Conservation (phyloP, 2,797 vertebrate genomes). For the Brachyrhaphis roseni region DNA sequence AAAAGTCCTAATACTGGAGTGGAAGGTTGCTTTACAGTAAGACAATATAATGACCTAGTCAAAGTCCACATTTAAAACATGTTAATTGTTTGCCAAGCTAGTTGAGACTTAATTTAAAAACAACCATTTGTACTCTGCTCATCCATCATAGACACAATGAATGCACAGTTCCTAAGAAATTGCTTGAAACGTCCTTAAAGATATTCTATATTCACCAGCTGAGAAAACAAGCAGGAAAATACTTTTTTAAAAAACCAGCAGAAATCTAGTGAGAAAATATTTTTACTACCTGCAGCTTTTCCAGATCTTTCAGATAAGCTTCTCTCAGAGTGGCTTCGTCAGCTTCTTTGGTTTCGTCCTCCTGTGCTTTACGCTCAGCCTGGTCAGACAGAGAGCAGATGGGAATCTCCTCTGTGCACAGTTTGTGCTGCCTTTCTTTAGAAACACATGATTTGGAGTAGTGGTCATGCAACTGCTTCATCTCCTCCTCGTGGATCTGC, state of each 20-base stretch:
- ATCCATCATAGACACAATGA: not conserved
- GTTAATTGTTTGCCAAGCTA: not conserved
- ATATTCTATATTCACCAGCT: not conserved
- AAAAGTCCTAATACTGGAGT: not conserved
- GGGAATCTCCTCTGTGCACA: slow-evolving; percentile 29
- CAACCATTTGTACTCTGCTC: not conserved
- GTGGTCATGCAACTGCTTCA: slow-evolving; percentile 83
- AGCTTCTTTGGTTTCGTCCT: slow-evolving; percentile 75
- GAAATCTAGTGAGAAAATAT: not conserved
- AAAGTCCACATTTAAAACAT: not conserved
- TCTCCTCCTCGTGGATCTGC: slow-evolving; percentile 87
- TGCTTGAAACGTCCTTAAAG: not conserved
- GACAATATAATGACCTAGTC: not conserved
- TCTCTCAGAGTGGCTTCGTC: slow-evolving; percentile 54
- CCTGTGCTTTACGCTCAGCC: slow-evolving; percentile 78
- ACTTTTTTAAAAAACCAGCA: not conserved
- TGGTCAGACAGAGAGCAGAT: slow-evolving; percentile 21
- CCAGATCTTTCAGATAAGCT: slow-evolving; percentile 85
- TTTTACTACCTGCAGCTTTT: slow-evolving; percentile 85
- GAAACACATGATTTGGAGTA: slow-evolving; percentile 78
- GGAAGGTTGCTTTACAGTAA: not conserved
- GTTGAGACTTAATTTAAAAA: not conserved
- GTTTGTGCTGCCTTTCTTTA: slow-evolving; percentile 72
- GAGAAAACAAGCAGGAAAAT: not conserved
- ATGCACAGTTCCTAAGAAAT: not conserved